Base-by-base conservation (phyloP, 1,140 invertebrate genomes). In the Tribolium madens region DNA sequence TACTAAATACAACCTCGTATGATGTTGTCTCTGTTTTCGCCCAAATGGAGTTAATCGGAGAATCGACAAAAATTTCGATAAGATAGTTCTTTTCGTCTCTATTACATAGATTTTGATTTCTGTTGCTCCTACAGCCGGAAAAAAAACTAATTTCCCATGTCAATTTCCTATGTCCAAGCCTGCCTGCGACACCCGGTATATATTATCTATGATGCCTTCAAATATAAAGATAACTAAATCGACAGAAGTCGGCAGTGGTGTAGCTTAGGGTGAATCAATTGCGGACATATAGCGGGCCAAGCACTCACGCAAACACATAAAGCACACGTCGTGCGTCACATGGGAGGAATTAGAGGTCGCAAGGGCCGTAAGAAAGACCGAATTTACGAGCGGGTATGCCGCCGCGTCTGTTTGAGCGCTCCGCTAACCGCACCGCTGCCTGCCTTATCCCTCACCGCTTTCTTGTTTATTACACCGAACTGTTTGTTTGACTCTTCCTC, bases 271-370 rank as follows among this genome's bases (percentile, higher is more conserved):
- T 42, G 79, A 83, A 82, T 82, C 81, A 83, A 83, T 83, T 83
- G 82, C 80, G 75, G 77, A 80, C 78, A 76, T 76, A 80, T 82
- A 81, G 52, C 78, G 60, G 60, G 76, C 74, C 57, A 52, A 79
- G 81, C 81, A 82, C 81, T 82, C 80, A 83, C 82, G 81, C 82
- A 81, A 83, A 80, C 79, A 82, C 80, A 83, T 82, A 83, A 82
- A 82, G 81, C 80, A 83, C 82, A 82, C 77, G 79, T 80, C 79
- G 78, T 80, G 79, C 81, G 82, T 82, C 82, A 79, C 81, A 79
- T 81, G 82, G 82, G 82, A 83, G 79, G 79, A 82, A 83, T 83
- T 83, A 83, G 80, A 82, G 81, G 81, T 77, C 79, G 80, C 76
- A 77, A 73, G 79, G 81, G 82, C 78, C 82, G 82, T 83, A 83